phyloP scores from a whole-genome alignment of 64 coral and sea anemone species.

The Orbicella faveolata region DNA sequence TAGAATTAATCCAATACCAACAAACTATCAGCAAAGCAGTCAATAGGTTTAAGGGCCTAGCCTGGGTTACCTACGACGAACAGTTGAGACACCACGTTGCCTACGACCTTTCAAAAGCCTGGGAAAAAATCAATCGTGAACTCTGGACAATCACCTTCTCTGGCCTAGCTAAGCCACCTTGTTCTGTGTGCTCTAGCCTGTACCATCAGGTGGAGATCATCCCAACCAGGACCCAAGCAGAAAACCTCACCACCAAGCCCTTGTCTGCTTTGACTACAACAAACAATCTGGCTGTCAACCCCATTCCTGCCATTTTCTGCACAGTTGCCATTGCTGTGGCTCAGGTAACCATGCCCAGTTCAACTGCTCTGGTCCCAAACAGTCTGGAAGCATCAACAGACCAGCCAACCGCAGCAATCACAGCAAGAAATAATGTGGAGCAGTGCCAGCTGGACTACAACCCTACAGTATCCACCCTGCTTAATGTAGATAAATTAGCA shows the following conservation, averaged over 20 bases:
- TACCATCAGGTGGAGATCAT: no score
- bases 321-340: background rate
- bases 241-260: background rate
- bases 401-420: background rate
- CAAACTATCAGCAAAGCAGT: background rate
- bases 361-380: no score
- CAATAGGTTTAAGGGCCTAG: background rate
- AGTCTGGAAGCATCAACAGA: background rate
- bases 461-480: background rate
- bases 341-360: no score
- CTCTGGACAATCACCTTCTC: no score
- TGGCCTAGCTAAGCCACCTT: no score
- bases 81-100: background rate
- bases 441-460: background rate
- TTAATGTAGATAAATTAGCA: background rate
- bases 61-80: background rate
- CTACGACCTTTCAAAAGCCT: no score
- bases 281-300: background rate
- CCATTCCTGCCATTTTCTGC: background rate
- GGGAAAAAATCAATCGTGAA: no score
- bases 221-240: no score
- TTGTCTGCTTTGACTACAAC: slow-evolving; percentile 21
- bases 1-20: no score
- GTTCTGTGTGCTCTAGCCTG: no score
- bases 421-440: background rate